Evolutionary conservation across 2,888 invertebrate species (phyloP).

Genomic region (Nematopogon swammerdamellus): DNA sequence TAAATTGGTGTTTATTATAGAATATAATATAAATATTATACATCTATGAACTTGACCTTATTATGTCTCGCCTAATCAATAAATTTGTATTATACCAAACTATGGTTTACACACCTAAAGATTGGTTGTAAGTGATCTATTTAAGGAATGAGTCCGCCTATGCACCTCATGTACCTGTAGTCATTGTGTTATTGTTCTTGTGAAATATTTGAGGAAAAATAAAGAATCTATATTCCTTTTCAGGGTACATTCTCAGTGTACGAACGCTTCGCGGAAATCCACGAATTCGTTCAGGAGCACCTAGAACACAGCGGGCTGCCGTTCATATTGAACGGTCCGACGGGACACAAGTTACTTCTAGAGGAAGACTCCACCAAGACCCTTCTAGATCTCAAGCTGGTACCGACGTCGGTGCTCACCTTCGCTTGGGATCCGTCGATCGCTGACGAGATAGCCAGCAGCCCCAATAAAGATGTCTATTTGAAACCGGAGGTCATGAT

Average conservation of each 20-base stretch:
- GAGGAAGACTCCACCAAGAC: slow-evolving; percentile 69
- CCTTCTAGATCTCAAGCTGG: slow-evolving; percentile 73
- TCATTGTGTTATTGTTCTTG: no score
- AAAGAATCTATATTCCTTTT: no score
- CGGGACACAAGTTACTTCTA: slow-evolving; percentile 60
- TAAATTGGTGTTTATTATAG: no score
- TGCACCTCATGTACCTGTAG: no score
- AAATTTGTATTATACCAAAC: no score
- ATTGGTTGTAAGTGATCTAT: no score
- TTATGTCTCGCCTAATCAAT: no score
- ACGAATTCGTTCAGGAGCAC: slow-evolving; percentile 77
- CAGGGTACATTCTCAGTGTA: slow-evolving; percentile 88
- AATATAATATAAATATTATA: no score
- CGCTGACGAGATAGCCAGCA: slow-evolving; percentile 43
- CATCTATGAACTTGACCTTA: no score
- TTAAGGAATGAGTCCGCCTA: no score
- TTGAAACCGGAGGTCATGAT: slow-evolving; percentile 77
- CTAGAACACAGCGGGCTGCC: slow-evolving; percentile 65
- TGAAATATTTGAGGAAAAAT: no score
- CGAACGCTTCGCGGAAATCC: slow-evolving; percentile 71
- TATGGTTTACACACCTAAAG: no score
- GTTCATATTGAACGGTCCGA: slow-evolving; percentile 66
- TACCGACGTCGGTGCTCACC: slow-evolving; percentile 78
- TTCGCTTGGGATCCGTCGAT: slow-evolving; percentile 66
- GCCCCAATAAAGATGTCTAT: slow-evolving; percentile 57